Evolutionary conservation across 2,888 invertebrate species (phyloP).

Genomic region (Phalangium opilio): DNA sequence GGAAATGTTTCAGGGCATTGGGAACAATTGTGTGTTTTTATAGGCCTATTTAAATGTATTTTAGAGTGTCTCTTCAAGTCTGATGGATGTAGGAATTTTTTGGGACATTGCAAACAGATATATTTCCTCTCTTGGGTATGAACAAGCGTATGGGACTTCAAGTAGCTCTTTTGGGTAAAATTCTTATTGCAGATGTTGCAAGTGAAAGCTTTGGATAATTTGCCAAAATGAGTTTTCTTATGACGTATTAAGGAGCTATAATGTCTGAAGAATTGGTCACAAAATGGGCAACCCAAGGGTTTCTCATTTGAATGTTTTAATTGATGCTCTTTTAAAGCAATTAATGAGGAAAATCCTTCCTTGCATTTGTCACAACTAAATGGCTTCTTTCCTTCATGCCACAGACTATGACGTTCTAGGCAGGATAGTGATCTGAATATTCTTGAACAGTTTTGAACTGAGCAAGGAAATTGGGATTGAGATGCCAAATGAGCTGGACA

Average conservation of each 20-base stretch:
- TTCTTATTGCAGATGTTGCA: conserved; percentile 24
- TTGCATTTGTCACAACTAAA: conserved; percentile 27
- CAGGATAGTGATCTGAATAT: no score
- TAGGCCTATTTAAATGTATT: not conserved
- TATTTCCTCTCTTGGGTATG: conserved; percentile 29
- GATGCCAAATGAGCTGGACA: no score
- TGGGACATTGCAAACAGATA: conserved; percentile 25
- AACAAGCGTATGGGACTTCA: conserved; percentile 27
- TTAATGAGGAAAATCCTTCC: conserved; percentile 26
- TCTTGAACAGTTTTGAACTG: no score
- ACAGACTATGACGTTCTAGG: no score
- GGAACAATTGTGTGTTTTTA: not conserved
- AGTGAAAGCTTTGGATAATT: conserved; percentile 22
- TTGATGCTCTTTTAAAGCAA: conserved; percentile 27
- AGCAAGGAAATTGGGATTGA: no score
- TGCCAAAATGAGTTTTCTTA: conserved; percentile 23
- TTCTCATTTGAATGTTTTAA: conserved; percentile 24
- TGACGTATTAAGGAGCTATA: conserved; percentile 27
- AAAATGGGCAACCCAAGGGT: conserved; percentile 25
- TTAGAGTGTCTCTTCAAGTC: conserved; percentile 23
- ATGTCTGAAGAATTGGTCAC: conserved; percentile 26
- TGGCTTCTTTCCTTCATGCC: conserved; percentile 25
- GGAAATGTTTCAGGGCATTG: not conserved
- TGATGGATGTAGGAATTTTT: conserved; percentile 28
- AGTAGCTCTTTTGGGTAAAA: conserved; percentile 28